Base-by-base conservation (phyloP, 2,113 vertebrate genomes). In the Pungitius pungitius region DNA sequence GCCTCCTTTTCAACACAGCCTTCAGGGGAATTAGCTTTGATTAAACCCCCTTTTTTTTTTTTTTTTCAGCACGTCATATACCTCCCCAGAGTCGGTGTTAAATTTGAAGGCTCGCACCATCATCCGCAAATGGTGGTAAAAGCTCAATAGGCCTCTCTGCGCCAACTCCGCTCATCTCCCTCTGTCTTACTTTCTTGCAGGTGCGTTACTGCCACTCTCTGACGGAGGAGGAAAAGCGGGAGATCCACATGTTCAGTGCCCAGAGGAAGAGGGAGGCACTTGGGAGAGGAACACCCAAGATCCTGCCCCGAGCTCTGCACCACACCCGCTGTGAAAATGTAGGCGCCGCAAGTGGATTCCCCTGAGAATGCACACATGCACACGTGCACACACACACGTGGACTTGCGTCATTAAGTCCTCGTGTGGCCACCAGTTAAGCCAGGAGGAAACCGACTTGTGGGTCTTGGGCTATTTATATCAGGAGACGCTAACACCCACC, bases 211-310 rank as follows among this genome's bases (percentile, higher is more conserved):
- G 97, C 89, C 96, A 97, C 76, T 95, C 96, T n/a, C 85, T 99
- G 81, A 95, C 92, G 11, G 97, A 98, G 80, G 97, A 98, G 83
- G 97, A 99, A 70, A 98, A 96, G 84, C 95, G 95, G 59, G 97
- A 99, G 64, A 89, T 99, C 80, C 95, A 95, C 54, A 95, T 98
- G 93, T 99, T 99, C 88, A 98, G 96, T 68, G 92, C 94, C 39
- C 97, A 99, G 87, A 94, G 97, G 78, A 99, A 99, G 87, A 97
- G 96, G 68, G 97, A 98, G 85, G 96, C 97, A 0, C 93, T 99
- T 0, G 97, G 97, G 30, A 92, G 96, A 90, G 97, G 97, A 77
- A 95, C 95, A 2, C 96, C 97, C 47, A 97, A 96, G 69, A 90
- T 98, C 2, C 85, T 99, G 75, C 96, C 96, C 1, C 93, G 96